Percentiles rank a stretch among this genome's conserved stretches.
These are phyloP conservation scores for Knipowitschia caucasica DNA, from an alignment of 2,797 vertebrate genomes.

Conservation along the genomic window DNA sequence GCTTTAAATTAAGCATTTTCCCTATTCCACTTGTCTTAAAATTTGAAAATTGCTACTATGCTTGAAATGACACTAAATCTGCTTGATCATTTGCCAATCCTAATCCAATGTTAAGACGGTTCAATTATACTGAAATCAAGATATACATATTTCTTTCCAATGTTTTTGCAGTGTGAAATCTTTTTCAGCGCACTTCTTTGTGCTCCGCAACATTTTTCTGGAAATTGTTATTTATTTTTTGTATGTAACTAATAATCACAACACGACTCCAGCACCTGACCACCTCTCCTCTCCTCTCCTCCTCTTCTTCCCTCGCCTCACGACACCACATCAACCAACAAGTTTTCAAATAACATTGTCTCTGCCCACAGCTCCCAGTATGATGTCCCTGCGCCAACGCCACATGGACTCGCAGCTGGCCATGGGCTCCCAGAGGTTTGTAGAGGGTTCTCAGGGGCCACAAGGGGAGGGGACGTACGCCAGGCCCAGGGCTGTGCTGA, in stretches of 20 bases:
- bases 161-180: no score
- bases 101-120: no score
- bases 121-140: no score
- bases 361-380: conserved; percentile 85
- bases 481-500: conserved; percentile 77
- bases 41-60: no score
- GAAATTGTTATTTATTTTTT: no score
- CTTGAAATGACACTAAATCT: no score
- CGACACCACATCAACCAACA: neutral
- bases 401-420: conserved; percentile 88
- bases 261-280: conserved; percentile 22
- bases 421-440: conserved; percentile 98
- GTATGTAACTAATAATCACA: no score
- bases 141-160: no score
- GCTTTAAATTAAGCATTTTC: no score
- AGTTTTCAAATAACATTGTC: conserved; percentile 35
- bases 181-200: no score
- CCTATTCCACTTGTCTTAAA: no score
- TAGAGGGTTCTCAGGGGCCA: conserved; percentile 83
- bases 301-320: neutral
- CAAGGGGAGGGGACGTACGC: conserved; percentile 71
- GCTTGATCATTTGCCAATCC: no score
- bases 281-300: conserved; percentile 24
- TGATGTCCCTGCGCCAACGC: conserved; percentile 92
- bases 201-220: neutral